Percentiles rank a stretch among this genome's conserved stretches.
Evolutionary conservation across 2,113 vertebrate genomes (phyloP).

Genomic region (Ascaphus truei): DNA sequence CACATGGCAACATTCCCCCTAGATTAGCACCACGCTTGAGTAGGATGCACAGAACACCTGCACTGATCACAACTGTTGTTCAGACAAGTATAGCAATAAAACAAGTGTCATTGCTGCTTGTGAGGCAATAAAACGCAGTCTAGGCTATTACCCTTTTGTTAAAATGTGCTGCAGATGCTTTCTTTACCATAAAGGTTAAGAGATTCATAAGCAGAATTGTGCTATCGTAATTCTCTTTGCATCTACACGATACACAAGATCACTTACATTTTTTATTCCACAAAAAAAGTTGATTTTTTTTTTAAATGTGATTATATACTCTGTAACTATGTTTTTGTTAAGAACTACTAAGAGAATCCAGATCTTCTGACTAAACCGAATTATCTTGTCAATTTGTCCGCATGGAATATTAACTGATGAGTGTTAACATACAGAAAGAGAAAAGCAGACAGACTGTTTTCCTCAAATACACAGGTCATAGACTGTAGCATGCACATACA

Average conservation of each 20-base stretch:
- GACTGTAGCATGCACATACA: no score
- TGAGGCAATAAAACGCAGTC: no score
- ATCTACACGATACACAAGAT: neutral
- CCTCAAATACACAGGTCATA: neutral
- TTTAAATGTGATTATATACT: neutral
- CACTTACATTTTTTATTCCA: neutral
- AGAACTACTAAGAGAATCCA: constrained; percentile 7
- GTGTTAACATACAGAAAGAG: neutral
- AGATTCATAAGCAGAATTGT: no score
- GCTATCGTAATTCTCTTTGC: neutral
- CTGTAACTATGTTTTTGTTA: neutral
- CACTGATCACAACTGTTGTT: no score
- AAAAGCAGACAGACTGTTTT: constrained; percentile 4
- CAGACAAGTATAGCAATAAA: no score
- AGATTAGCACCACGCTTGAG: no score
- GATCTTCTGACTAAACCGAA: constrained; percentile 6
- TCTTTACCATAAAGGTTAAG: no score
- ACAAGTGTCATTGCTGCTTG: no score
- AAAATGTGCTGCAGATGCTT: no score
- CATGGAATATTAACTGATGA: constrained; percentile 10
- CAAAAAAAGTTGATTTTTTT: neutral
- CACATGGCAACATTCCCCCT: no score
- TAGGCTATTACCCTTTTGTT: no score
- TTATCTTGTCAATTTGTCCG: constrained; percentile 20
- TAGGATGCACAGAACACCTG: no score